Base-by-base conservation (phyloP, 2,888 invertebrate genomes). In the Ectemnius lituratus region DNA sequence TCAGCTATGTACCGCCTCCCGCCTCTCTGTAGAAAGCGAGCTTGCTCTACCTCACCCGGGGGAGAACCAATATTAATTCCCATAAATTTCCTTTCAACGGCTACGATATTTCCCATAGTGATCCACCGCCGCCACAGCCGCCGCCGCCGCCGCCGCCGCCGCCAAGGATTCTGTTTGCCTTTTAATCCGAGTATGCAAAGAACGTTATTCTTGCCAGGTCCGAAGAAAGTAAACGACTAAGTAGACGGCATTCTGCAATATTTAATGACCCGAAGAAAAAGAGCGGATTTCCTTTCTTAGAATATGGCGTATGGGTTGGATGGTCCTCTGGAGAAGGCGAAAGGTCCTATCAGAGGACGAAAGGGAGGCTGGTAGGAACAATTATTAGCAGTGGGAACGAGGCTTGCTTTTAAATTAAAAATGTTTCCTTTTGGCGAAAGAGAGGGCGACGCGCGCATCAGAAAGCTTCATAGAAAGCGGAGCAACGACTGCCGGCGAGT, bases 31-130 rank as follows among this genome's bases (percentile, higher is more conserved):
- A 46, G 28, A 13, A 20, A 61, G 18, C 16, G 74, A 63, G 76
- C 78, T 70, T 71, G 73, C 78, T 75, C 73, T 37, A 59, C 76
- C 70, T 63, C 63, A 73, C 86, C 83, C 87, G 76, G 71, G 88
- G 89, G 88, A 37, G 37, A 89, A 87, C 90, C 88, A 87, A 90
- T 90, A 90, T 91, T 91, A 91, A 90, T 90, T 90, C 90, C 90
- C 90, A 90, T 91, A 91, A 91, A 91, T 91, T 91, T 91, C 86
- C 90, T 90, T 90, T 90, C 88, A 90, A 86, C 86, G 86, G 81
- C 82, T 82, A 85, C 85, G 85, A 80, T 87, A 88, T 84, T 84
- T 68, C 70, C 67, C 79, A 68, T 69, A 71, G 8, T 60, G n/a
- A 11, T 14, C 37, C 11, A 11, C n/a, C 57, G 45, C 23, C 20